These are phyloP conservation scores for Zosterops borbonicus DNA, from an alignment of 2,113 vertebrate species.

Conservation along the genomic window DNA sequence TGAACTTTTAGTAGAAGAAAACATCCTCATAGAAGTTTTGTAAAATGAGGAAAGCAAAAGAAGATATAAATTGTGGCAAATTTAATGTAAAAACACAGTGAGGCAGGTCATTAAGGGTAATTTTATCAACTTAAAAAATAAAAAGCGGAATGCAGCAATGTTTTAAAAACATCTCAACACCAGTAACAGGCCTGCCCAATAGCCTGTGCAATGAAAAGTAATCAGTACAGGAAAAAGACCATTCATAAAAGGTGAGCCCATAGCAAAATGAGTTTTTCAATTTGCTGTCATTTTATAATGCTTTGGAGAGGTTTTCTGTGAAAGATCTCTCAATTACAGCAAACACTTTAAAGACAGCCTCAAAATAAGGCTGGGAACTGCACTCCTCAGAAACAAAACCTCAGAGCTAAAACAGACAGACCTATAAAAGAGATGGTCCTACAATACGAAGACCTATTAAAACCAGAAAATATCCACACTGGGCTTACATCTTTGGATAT, in stretches of 20 bases:
- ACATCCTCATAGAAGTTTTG: not conserved
- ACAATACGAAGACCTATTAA: rapidly evolving
- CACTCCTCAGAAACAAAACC: not conserved
- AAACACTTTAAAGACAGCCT: not conserved
- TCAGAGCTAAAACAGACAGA: not conserved
- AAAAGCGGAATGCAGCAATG: not conserved
- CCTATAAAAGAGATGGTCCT: not conserved
- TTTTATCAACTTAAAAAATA: not conserved
- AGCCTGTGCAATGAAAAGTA: not conserved
- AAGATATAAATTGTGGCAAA: not conserved
- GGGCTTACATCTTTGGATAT: not conserved
- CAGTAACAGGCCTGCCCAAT: not conserved
- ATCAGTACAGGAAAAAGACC: not conserved
- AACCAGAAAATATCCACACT: not conserved
- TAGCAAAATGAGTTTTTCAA: not conserved
- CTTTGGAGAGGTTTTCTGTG: not conserved
- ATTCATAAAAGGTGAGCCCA: not conserved
- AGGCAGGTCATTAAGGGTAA: not conserved
- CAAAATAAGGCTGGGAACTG: not conserved
- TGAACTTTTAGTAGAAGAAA: not conserved
- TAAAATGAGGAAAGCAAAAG: not conserved
- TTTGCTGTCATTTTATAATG: not conserved
- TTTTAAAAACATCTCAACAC: not conserved
- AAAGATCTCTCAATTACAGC: not conserved
- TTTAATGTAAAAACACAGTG: not conserved